Percentiles rank a stretch among this genome's conserved stretches.
phyloP scores from a whole-genome alignment of 2,113 vertebrate species.

The Apaloderma vittatum region DNA sequence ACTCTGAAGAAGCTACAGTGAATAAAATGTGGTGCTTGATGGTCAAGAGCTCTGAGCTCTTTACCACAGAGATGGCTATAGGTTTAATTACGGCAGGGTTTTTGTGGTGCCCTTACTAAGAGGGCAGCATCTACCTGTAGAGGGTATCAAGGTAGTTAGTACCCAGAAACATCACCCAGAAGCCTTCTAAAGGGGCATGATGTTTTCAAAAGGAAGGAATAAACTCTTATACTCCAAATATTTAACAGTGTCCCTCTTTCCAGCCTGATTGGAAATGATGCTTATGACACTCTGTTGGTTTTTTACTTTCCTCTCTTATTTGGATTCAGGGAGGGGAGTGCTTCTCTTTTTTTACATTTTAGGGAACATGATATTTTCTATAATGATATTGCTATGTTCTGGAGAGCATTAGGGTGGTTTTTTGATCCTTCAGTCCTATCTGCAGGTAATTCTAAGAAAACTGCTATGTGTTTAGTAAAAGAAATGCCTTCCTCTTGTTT shows the following conservation, averaged over 20 bases:
- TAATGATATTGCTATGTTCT: background rate
- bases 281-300: background rate
- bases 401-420: background rate
- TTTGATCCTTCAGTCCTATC: background rate
- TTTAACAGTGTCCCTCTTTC: background rate
- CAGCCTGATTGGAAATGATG: background rate
- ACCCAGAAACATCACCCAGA: background rate
- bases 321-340: background rate
- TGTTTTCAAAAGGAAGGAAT: background rate
- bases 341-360: background rate
- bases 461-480: background rate
- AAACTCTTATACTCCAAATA: background rate
- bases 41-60: background rate
- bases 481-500: background rate
- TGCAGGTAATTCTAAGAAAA: background rate
- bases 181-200: background rate
- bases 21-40: background rate
- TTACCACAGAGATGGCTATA: background rate
- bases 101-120: background rate
- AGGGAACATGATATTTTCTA: background rate
- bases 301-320: background rate
- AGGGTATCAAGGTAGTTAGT: background rate
- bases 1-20: background rate
- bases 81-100: background rate
- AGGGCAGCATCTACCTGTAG: background rate